A percentile compares a stretch with the other conserved stretches of the same genome.
Evolutionary conservation across 1,140 invertebrate genomes (phyloP).

Genomic region (Pantala flavescens): DNA sequence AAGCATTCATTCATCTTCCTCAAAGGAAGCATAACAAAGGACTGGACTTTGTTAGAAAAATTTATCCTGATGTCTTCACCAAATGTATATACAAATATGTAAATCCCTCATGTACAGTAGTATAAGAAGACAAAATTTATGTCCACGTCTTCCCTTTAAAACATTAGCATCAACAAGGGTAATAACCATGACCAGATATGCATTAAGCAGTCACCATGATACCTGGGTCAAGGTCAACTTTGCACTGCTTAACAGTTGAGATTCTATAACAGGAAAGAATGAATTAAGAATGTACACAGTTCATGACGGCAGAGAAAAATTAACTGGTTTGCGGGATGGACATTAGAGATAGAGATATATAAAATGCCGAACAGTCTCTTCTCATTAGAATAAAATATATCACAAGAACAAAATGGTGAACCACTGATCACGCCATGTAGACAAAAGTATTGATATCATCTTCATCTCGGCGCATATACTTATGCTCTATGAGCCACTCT

Average conservation of each 20-base stretch:
- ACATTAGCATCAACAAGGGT: background rate
- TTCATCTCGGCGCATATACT: constrained; percentile 92
- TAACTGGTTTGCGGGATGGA: background rate
- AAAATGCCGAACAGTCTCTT: background rate
- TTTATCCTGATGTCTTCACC: background rate
- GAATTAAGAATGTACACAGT: background rate
- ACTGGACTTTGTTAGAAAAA: background rate
- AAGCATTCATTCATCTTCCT: background rate
- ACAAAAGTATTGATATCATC: constrained; percentile 97
- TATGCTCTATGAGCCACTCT: constrained; percentile 98
- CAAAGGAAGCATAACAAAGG: background rate
- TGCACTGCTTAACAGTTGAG: background rate
- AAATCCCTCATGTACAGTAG: background rate
- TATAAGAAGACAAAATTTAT: background rate
- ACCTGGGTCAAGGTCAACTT: background rate
- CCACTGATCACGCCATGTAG: constrained; percentile 77
- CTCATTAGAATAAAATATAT: background rate
- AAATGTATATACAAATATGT: constrained; percentile 8
- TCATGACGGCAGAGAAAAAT: background rate
- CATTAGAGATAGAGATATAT: background rate
- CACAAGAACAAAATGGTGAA: background rate
- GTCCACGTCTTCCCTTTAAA: background rate
- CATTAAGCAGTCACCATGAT: background rate
- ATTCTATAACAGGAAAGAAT: background rate
- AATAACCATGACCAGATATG: background rate